Percentiles rank a stretch among this genome's conserved stretches.
These are phyloP conservation scores for Brachionus angularis DNA, from an alignment of 1,140 invertebrate genomes.

Conservation along the genomic window DNA sequence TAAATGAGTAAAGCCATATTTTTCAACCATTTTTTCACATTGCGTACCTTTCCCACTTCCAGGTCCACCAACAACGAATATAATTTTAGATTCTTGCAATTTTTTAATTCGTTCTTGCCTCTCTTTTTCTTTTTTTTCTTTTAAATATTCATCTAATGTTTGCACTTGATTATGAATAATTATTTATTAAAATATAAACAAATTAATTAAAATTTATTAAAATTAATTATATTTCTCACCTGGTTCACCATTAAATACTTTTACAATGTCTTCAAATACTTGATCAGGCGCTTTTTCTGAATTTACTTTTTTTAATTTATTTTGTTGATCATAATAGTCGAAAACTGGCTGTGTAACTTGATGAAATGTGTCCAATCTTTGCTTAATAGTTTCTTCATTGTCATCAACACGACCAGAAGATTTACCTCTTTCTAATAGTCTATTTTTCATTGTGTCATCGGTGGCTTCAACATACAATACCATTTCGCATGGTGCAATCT, in stretches of 20 bases:
- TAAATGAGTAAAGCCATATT: conserved; percentile 59
- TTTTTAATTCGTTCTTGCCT: too few relatives aligned
- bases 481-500: conserved; percentile 56
- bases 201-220: too few relatives aligned
- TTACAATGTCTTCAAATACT: background rate
- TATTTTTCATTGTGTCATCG: conserved; percentile 74
- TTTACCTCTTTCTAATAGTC: conserved; percentile 77
- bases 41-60: too few relatives aligned
- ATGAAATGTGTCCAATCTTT: conserved; percentile 85
- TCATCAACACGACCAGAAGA: conserved; percentile 91
- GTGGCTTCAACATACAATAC: conserved; percentile 78
- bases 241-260: too few relatives aligned
- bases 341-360: conserved; percentile 83
- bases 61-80: conserved; percentile 50
- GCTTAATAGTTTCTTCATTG: conserved; percentile 91
- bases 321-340: conserved; percentile 73
- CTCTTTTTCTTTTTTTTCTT: too few relatives aligned
- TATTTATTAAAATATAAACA: too few relatives aligned
- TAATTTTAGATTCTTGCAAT: background rate
- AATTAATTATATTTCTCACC: too few relatives aligned
- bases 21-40: conserved; percentile 57
- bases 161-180: too few relatives aligned
- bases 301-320: conserved; percentile 60
- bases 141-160: too few relatives aligned
- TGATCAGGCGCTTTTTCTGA: background rate